Conservation (phyloP, 1,140 invertebrate genomes). For the Papilio glaucus region DNA sequence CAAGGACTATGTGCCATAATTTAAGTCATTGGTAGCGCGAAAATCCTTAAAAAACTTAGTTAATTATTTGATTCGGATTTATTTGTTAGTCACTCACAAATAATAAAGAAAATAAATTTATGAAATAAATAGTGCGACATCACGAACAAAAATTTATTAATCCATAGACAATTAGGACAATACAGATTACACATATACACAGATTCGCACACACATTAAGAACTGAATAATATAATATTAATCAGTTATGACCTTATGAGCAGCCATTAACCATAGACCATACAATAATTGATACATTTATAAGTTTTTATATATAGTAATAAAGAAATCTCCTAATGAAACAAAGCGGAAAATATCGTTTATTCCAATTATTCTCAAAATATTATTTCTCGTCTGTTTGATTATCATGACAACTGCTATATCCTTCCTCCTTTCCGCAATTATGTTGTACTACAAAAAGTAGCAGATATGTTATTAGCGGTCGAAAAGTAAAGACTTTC, state of each 20-base stretch:
- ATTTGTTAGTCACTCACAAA: slow-evolving; percentile 32
- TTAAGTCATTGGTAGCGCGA: not conserved
- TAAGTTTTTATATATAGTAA: not conserved
- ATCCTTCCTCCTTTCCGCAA: too few species aligned
- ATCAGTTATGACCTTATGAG: too few species aligned
- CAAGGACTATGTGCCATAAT: slow-evolving; percentile 21
- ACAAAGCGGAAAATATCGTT: not conserved
- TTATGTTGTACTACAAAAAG: too few species aligned
- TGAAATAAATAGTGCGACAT: slow-evolving; percentile 47
- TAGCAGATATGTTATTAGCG: too few species aligned
- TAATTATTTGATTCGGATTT: slow-evolving; percentile 4
- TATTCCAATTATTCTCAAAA: not conserved
- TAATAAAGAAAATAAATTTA: slow-evolving; percentile 30
- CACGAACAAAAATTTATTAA: slow-evolving; percentile 44
- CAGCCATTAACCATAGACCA: too few species aligned
- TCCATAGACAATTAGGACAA: not conserved
- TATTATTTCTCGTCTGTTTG: too few species aligned
- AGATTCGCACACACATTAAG: not conserved
- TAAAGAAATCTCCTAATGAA: not conserved
- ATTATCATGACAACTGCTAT: too few species aligned
- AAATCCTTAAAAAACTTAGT: not conserved
- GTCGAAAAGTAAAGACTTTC: too few species aligned
- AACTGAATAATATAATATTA: too few species aligned
- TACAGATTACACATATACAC: not conserved
- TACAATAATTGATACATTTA: not conserved